Evolutionary conservation across 2,113 vertebrate genomes (phyloP).

Genomic region (Todiramphus chloris): DNA sequence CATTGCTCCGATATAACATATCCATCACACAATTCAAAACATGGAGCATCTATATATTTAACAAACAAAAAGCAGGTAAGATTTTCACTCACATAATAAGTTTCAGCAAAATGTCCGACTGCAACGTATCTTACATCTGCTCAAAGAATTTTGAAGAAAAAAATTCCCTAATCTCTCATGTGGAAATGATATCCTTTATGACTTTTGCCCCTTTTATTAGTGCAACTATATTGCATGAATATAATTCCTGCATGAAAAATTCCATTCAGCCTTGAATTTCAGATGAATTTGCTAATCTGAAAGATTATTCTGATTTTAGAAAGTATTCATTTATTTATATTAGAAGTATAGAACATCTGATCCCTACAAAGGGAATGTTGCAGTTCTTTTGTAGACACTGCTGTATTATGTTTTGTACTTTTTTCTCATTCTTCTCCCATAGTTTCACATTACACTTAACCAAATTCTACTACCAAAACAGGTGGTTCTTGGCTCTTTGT

Average conservation of each 20-base stretch:
- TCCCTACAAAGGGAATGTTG: neutral
- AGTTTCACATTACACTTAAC: neutral
- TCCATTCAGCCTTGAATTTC: neutral
- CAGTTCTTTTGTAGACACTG: neutral
- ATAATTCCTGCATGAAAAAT: neutral
- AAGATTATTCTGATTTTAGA: neutral
- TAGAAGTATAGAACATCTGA: neutral
- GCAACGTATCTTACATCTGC: neutral
- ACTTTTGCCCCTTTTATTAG: neutral
- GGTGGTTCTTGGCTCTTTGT: neutral
- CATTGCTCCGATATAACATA: too few species aligned
- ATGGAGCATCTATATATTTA: neutral
- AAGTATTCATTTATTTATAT: neutral
- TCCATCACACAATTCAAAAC: neutral
- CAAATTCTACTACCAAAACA: neutral
- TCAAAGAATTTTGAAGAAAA: neutral
- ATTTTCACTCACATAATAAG: neutral
- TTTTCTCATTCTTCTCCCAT: neutral
- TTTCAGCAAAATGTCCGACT: neutral
- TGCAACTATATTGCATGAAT: neutral
- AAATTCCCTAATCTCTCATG: neutral
- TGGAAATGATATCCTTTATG: neutral
- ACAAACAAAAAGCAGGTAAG: neutral
- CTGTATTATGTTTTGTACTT: neutral
- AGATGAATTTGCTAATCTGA: neutral